Base-by-base conservation (phyloP, 2,113 vertebrate species). In the Bos javanicus region DNA sequence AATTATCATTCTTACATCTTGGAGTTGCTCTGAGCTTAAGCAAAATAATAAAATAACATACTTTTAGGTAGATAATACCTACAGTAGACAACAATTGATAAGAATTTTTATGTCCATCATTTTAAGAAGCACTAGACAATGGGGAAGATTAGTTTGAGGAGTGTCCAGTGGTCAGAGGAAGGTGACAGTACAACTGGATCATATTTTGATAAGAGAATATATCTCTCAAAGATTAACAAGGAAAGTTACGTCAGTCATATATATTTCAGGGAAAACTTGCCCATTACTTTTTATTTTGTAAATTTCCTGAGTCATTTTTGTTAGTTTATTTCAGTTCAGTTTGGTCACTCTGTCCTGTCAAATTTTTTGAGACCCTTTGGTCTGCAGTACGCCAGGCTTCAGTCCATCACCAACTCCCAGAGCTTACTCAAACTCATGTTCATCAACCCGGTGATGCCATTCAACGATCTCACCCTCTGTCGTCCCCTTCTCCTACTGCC, bases 21-120 rank as follows among this genome's bases (percentile, higher is more conserved):
- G 36, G 2, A 30, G 39, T 71, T 93, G 46, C 78, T 94, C 91
- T 88, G 59, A 62, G 26, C 23, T 97, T 95, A 62, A 85, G 48
- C 64, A 3, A 88, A 23, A 50, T 80, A 85, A 50, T 54, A 21
- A 81, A 39, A 89, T n/a, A 78, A 64, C 57, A 54, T 21, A 33
- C 17, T 50, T 59, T 74, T 87, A 93, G 19, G 23, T 30, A 67
- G 33, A 56, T 83, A 14, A 52, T 80, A 56, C 33, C 52, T 87
- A 57, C 10, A 74, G 25, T 13, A 91, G 43, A 48, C 26, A 78
- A 64, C 39, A 74, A 23, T 52, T 54, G 5, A 9, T 56, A 74
- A 15, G 26, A 62, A 26, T 57, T 23, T 88, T 91, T 78, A 16
- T 43, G 3, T 39, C 64, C 87, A 14, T 60, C 43, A 60, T n/a